phyloP scores from a whole-genome alignment of 53 echinoderm and acorn worm species.

The Stichopus horrens region DNA sequence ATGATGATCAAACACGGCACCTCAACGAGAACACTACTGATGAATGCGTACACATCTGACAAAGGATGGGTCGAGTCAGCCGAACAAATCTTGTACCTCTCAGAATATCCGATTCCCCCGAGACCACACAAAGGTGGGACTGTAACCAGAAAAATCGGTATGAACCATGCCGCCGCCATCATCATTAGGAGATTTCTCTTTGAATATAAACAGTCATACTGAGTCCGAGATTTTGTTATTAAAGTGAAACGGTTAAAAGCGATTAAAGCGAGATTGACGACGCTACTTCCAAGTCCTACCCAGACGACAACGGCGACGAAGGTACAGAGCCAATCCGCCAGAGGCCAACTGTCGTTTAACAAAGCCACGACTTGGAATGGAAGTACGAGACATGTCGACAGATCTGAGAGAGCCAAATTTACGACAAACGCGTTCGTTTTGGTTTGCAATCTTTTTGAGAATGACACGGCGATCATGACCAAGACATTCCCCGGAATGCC shows the following conservation, averaged over 20 bases:
- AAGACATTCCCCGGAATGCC: slow-evolving; percentile 75
- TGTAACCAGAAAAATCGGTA: slow-evolving; percentile 48
- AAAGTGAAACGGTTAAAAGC: slow-evolving; percentile 56
- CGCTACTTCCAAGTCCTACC: slow-evolving; percentile 52
- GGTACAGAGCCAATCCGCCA: slow-evolving; percentile 52
- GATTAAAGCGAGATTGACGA: slow-evolving; percentile 59
- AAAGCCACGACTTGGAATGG: slow-evolving; percentile 70
- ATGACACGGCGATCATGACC: slow-evolving; percentile 73
- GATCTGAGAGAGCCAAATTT: slow-evolving; percentile 82
- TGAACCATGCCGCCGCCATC: slow-evolving; percentile 47
- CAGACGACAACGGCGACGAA: slow-evolving; percentile 53
- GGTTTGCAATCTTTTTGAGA: slow-evolving; percentile 77
- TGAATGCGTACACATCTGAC: slow-evolving; percentile 53
- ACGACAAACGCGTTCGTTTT: slow-evolving; percentile 93
- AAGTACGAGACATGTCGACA: slow-evolving; percentile 62
- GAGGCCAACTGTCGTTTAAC: slow-evolving; percentile 62
- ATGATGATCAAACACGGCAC: slow-evolving; percentile 59
- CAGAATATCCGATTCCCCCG: slow-evolving; percentile 58
- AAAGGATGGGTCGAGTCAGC: slow-evolving; percentile 55
- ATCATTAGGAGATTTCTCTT: slow-evolving; percentile 49
- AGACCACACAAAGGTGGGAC: slow-evolving; percentile 60
- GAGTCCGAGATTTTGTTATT: slow-evolving; percentile 44
- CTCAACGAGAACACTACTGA: slow-evolving; percentile 46
- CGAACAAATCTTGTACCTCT: slow-evolving; percentile 63
- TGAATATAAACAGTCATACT: slow-evolving; percentile 46